Conservation (phyloP, 1,140 invertebrate species). For the Sycophaga agraensis region DNA sequence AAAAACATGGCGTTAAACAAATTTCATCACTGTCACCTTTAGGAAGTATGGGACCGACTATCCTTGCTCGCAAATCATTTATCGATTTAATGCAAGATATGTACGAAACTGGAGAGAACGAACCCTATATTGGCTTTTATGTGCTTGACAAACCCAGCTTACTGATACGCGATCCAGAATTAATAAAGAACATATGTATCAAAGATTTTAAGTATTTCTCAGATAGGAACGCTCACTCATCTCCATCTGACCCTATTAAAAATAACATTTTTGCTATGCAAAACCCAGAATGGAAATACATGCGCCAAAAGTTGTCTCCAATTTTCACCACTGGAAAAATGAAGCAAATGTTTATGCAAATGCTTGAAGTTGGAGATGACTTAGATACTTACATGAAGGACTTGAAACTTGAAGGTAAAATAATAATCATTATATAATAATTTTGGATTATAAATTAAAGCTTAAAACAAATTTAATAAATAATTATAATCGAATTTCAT, state of each 20-base stretch:
- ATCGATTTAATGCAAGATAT: conserved; percentile 27
- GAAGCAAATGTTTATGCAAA: conserved; percentile 52
- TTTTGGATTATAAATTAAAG: no score
- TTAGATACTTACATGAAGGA: conserved; percentile 43
- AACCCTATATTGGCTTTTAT: conserved; percentile 45
- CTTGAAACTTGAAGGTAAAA: conserved; percentile 16
- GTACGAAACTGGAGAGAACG: conserved; percentile 29
- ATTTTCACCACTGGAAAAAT: conserved; percentile 52
- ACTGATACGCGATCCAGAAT: conserved; percentile 51
- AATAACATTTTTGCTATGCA: conserved; percentile 43
- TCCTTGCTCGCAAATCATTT: conserved; percentile 23
- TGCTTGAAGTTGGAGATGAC: conserved; percentile 47
- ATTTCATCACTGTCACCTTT: conserved; percentile 39
- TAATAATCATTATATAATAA: no score
- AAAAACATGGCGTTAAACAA: conserved; percentile 41
- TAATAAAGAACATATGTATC: conserved; percentile 53
- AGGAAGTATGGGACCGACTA: conserved; percentile 41
- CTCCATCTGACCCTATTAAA: conserved; percentile 35
- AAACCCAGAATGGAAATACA: conserved; percentile 47
- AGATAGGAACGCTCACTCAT: conserved; percentile 35
- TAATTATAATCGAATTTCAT: no score
- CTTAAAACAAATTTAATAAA: no score
- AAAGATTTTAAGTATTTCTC: conserved; percentile 57
- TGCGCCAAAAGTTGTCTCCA: conserved; percentile 51
- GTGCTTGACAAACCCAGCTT: conserved; percentile 47